Conservation (phyloP, 2,888 invertebrate species). For the Ischnura elegans region DNA sequence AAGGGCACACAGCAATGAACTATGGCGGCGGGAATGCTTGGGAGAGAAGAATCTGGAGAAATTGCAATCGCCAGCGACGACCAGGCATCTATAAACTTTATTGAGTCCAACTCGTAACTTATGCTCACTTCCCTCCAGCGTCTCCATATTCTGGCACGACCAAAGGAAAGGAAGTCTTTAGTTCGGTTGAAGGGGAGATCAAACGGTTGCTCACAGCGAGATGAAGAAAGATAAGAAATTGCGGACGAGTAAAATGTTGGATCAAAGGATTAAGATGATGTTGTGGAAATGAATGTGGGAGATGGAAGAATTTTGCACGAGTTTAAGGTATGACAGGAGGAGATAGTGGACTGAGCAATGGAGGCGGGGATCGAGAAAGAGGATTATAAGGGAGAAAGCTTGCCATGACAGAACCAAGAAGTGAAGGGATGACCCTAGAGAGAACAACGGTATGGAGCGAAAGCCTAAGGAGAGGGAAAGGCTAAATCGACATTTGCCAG, state of each 20-base stretch:
- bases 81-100: neutral
- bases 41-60: neutral
- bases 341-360: neutral
- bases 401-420: neutral
- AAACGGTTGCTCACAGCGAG: neutral
- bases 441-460: neutral
- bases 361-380: neutral
- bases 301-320: slow-evolving; percentile 16
- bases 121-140: neutral
- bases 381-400: neutral
- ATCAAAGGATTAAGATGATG: slow-evolving; percentile 27
- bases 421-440: neutral
- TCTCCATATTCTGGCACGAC: neutral
- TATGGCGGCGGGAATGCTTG: neutral
- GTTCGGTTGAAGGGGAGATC: neutral
- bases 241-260: slow-evolving; percentile 26
- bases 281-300: slow-evolving; percentile 7
- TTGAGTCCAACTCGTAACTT: neutral
- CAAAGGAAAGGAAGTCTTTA: neutral
- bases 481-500: too few relatives aligned
- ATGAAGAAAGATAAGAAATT: slow-evolving; percentile 22
- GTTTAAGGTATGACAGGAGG: slow-evolving; percentile 23
- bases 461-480: neutral
- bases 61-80: neutral
- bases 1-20: neutral